Conservation (phyloP, 2,888 invertebrate genomes). For the Nemurella pictetii region DNA sequence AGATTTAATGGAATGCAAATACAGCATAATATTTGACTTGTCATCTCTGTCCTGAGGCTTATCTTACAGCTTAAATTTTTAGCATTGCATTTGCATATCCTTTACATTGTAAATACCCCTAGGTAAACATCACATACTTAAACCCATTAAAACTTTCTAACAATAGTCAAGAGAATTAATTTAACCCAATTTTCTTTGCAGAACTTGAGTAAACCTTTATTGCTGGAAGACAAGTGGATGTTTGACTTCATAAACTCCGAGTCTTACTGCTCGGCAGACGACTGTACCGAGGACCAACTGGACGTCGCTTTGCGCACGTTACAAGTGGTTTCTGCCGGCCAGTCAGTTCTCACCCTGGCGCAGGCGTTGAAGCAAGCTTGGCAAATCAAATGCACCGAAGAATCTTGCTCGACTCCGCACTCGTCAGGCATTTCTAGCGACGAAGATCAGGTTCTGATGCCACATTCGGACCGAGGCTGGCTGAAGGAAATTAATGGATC, state of each 20-base stretch:
- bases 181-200: background rate
- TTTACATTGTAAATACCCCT: background rate
- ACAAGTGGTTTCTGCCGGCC: constrained; percentile 43
- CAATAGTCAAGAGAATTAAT: background rate
- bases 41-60: background rate
- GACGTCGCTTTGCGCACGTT: constrained; percentile 36
- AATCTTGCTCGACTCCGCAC: background rate
- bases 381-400: constrained; percentile 44
- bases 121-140: background rate
- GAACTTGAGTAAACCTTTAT: constrained; percentile 24
- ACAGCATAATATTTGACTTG: background rate
- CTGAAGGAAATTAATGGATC: constrained; percentile 24
- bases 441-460: constrained; percentile 10
- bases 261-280: background rate
- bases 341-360: constrained; percentile 46
- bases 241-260: constrained; percentile 32
- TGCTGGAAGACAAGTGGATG: constrained; percentile 38
- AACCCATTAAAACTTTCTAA: constrained; percentile 5
- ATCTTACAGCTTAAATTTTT: background rate
- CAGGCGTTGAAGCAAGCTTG: constrained; percentile 47
- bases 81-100: too few species aligned
- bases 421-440: background rate
- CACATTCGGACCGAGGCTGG: constrained; percentile 32
- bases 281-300: constrained; percentile 33
- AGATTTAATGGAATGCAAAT: too few species aligned